Conservation (phyloP, 1,140 invertebrate species). For the Drosophila nannoptera region DNA sequence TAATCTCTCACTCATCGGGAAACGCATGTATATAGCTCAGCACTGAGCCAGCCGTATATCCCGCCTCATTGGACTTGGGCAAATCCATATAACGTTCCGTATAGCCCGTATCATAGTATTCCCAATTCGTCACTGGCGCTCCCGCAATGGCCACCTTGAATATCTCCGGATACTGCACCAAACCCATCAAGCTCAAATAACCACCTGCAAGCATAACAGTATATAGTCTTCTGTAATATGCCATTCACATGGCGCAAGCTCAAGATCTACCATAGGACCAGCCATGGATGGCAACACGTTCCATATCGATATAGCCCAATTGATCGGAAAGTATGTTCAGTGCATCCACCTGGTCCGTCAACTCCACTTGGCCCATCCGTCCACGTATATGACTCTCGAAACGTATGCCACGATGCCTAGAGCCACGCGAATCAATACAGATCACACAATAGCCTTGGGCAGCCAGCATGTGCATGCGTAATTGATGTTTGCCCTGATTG, state of each 20-base stretch:
- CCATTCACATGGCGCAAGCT: background rate
- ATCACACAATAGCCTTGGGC: slow-evolving; percentile 98
- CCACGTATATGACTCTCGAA: slow-evolving; percentile 95
- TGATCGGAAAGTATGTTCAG: slow-evolving; percentile 91
- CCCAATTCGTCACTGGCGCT: slow-evolving; percentile 98
- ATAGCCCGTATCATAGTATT: slow-evolving; percentile 92
- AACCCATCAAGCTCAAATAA: slow-evolving; percentile 91
- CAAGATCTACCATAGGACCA: slow-evolving; percentile 95
- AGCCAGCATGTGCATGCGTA: slow-evolving; percentile 96
- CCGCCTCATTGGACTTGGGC: slow-evolving; percentile 88
- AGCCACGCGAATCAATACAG: slow-evolving; percentile 95
- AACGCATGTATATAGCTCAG: slow-evolving; percentile 90
- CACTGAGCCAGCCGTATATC: slow-evolving; percentile 89
- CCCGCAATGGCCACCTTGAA: slow-evolving; percentile 96
- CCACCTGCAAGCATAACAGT: slow-evolving; percentile 80
- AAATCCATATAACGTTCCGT: slow-evolving; percentile 98
- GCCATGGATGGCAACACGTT: slow-evolving; percentile 95
- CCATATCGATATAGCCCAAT: slow-evolving; percentile 93
- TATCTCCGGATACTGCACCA: slow-evolving; percentile 89
- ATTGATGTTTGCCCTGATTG: slow-evolving; percentile 89
- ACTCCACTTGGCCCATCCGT: slow-evolving; percentile 96
- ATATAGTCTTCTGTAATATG: background rate
- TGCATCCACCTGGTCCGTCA: slow-evolving; percentile 97
- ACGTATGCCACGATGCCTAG: slow-evolving; percentile 92
- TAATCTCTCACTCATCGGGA: slow-evolving; percentile 88